Evolutionary conservation across 1,140 invertebrate species (phyloP).

Genomic region (Forficula auricularia): DNA sequence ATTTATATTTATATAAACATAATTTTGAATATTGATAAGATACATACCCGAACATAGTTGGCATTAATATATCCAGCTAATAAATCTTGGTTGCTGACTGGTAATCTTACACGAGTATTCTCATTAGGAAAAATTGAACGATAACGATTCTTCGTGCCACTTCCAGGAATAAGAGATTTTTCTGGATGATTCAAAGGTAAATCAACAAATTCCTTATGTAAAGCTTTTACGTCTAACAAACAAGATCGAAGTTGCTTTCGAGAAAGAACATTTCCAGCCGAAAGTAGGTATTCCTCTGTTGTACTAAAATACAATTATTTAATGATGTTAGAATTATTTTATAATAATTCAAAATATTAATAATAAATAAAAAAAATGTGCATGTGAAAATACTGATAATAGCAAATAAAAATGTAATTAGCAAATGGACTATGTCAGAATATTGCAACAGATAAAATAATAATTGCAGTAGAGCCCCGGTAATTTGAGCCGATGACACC

Average conservation of each 20-base stretch:
- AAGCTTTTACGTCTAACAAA: slow-evolving; percentile 30
- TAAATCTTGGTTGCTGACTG: slow-evolving; percentile 32
- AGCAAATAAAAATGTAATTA: slow-evolving; percentile 6
- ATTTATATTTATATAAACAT: no score
- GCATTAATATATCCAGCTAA: slow-evolving; percentile 62
- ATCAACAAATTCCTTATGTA: slow-evolving; percentile 86
- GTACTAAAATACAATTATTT: slow-evolving; percentile 26
- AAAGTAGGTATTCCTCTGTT: slow-evolving; percentile 42
- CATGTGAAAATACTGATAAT: not conserved
- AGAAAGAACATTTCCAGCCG: slow-evolving; percentile 42
- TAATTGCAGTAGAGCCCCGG: no score
- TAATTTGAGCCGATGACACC: no score
- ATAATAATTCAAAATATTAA: no score
- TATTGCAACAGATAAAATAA: no score
- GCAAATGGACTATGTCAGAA: no score
- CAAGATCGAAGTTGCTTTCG: slow-evolving; percentile 49
- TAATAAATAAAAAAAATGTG: slow-evolving; percentile 3
- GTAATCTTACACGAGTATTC: slow-evolving; percentile 47
- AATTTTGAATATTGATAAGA: no score
- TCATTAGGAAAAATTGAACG: slow-evolving; percentile 74
- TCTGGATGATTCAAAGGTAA: slow-evolving; percentile 80
- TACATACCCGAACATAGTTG: slow-evolving; percentile 62
- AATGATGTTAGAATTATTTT: no score
- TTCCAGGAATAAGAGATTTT: slow-evolving; percentile 67
- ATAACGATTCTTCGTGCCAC: slow-evolving; percentile 80